phyloP scores from a whole-genome alignment of 2,797 vertebrate species.

The Chelidonichthys spinosus region DNA sequence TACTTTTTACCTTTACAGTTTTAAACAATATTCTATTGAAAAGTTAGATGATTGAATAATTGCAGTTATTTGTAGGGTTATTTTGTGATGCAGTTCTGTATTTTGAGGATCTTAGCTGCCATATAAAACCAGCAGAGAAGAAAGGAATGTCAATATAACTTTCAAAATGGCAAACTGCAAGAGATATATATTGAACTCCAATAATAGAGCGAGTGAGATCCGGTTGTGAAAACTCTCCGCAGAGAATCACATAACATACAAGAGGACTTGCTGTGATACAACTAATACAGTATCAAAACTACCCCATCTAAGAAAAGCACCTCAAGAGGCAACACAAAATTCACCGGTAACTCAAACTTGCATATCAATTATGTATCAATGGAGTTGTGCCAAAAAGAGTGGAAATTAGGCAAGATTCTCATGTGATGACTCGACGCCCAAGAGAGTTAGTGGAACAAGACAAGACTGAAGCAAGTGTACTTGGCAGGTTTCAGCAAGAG shows the following conservation, averaged over 20 bases:
- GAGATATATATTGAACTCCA: slow-evolving; percentile 30
- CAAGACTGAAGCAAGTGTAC: background rate
- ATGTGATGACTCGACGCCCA: slow-evolving; percentile 6
- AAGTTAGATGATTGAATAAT: background rate
- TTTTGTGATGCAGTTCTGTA: background rate
- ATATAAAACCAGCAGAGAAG: background rate
- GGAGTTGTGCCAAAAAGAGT: slow-evolving; percentile 1
- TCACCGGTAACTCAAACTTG: slow-evolving; percentile 52
- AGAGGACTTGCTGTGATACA: slow-evolving; percentile 9
- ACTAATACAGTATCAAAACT: slow-evolving; percentile 51
- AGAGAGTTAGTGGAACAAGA: slow-evolving; percentile 22
- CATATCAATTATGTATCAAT: slow-evolving; percentile 55
- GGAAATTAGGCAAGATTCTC: slow-evolving; percentile 16
- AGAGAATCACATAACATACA: slow-evolving; percentile 61
- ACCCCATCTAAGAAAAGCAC: slow-evolving; percentile 52
- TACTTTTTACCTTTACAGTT: too few relatives aligned
- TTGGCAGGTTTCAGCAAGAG: slow-evolving; percentile 24
- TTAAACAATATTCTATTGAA: too few relatives aligned
- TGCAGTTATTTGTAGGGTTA: background rate
- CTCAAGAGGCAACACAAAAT: slow-evolving; percentile 36
- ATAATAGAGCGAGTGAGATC: slow-evolving; percentile 35
- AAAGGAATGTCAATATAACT: background rate
- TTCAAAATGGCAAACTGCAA: slow-evolving; percentile 34
- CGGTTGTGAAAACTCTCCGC: slow-evolving; percentile 36
- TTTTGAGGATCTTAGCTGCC: background rate